These are phyloP conservation scores for Cyrtorhinus lividipennis DNA, from an alignment of 1,140 invertebrate genomes.

Conservation along the genomic window DNA sequence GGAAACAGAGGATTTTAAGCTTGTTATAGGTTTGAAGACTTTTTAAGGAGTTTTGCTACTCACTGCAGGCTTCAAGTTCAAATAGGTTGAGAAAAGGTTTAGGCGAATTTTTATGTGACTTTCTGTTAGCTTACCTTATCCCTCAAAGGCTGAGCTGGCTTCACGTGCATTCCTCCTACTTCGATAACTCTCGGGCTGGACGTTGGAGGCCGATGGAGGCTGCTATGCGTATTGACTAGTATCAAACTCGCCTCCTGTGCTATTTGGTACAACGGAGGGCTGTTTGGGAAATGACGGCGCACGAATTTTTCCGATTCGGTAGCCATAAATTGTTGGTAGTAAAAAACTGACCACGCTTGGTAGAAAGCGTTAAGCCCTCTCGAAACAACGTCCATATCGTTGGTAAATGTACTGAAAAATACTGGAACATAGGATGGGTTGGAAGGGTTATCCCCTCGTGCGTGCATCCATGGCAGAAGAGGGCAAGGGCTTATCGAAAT, in stretches of 20 bases:
- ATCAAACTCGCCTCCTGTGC: conserved; percentile 23
- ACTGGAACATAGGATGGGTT: conserved; percentile 18
- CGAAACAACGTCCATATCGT: conserved; percentile 18
- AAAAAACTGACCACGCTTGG: background rate
- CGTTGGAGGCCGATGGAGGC: conserved; percentile 37
- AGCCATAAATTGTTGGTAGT: conserved; percentile 13
- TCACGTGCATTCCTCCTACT: conserved; percentile 38
- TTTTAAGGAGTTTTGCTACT: too few species aligned
- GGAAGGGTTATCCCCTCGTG: conserved; percentile 25
- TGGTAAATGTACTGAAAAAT: conserved; percentile 7
- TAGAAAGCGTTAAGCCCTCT: conserved; percentile 20
- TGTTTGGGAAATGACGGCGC: conserved; percentile 37
- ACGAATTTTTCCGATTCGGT: conserved; percentile 17
- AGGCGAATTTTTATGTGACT: too few species aligned
- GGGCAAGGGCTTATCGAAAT: conserved; percentile 39
- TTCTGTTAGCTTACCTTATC: conserved; percentile 29
- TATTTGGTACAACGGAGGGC: conserved; percentile 36
- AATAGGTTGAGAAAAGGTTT: too few species aligned
- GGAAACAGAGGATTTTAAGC: too few species aligned
- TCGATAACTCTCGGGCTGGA: conserved; percentile 45
- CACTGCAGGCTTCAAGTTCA: too few species aligned
- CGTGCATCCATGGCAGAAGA: conserved; percentile 41
- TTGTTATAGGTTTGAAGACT: too few species aligned
- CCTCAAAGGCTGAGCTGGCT: conserved; percentile 36
- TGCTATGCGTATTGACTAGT: conserved; percentile 29